These are phyloP conservation scores for Ptilonorhynchus violaceus DNA, from an alignment of 2,113 vertebrate species.

Conservation along the genomic window DNA sequence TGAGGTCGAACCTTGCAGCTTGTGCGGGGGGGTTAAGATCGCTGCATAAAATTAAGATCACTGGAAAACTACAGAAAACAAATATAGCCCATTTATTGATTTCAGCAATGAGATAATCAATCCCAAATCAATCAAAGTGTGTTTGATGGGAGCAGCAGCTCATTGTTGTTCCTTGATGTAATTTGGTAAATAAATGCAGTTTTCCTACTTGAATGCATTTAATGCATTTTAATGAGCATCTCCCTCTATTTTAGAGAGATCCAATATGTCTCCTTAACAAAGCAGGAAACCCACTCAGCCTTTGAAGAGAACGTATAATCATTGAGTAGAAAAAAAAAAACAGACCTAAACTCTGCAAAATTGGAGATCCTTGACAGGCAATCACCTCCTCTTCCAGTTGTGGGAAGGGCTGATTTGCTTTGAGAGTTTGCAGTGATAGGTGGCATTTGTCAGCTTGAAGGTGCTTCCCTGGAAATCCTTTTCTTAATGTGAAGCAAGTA, in stretches of 20 bases:
- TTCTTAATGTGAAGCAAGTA: not conserved
- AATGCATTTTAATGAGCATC: not conserved
- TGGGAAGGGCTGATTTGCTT: not conserved
- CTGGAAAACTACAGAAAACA: not conserved
- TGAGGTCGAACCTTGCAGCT: not conserved
- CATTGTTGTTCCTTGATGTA: not conserved
- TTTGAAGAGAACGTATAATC: not conserved
- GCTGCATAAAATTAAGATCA: not conserved
- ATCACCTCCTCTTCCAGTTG: not conserved
- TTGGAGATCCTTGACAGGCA: not conserved
- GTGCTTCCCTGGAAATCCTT: not conserved
- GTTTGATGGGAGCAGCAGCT: not conserved
- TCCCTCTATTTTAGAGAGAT: not conserved
- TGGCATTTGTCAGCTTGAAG: not conserved
- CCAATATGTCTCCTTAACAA: not conserved
- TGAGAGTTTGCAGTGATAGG: not conserved
- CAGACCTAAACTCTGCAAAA: not conserved
- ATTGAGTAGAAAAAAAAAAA: accelerated
- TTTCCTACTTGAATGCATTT: not conserved
- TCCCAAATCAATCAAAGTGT: not conserved
- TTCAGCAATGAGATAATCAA: not conserved
- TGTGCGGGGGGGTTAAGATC: not conserved
- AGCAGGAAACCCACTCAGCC: not conserved
- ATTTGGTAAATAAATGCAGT: not conserved
- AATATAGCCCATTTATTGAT: not conserved